A percentile compares a stretch with the other conserved stretches of the same genome.
These are phyloP conservation scores for Anableps anableps DNA, from an alignment of 2,797 vertebrate genomes.

Conservation along the genomic window DNA sequence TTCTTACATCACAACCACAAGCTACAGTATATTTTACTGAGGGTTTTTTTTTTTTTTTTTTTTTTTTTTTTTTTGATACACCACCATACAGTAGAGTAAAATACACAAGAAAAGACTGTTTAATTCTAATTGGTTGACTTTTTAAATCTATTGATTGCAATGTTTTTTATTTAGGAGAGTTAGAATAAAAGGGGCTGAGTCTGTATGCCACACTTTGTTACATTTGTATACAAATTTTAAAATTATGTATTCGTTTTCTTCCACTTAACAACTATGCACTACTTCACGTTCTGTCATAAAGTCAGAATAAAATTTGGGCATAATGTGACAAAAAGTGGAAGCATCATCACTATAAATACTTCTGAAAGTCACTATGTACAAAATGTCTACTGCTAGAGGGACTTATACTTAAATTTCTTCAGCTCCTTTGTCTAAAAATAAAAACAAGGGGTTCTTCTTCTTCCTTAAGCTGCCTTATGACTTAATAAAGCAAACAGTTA, in stretches of 20 bases:
- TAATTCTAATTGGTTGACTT: background rate
- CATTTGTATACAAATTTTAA: background rate
- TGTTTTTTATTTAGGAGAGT: background rate
- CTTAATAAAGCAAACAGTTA: slow-evolving; percentile 1
- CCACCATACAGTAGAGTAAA: background rate
- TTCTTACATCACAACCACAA: background rate
- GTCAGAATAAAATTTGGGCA: background rate
- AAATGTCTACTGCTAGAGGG: background rate
- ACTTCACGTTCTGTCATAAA: background rate
- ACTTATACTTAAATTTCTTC: background rate
- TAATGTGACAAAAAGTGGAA: background rate
- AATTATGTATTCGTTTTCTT: background rate
- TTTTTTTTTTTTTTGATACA: background rate
- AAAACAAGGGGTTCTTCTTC: background rate
- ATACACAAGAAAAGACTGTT: background rate
- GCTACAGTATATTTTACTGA: background rate
- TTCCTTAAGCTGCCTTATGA: no score
- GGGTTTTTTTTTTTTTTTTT: no score
- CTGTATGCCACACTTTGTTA: background rate
- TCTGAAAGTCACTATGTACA: background rate
- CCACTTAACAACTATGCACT: background rate
- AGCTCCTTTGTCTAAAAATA: background rate
- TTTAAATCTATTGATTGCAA: background rate
- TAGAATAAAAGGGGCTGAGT: background rate
- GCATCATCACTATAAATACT: background rate